A percentile compares a stretch with the other conserved stretches of the same genome.
phyloP scores from a whole-genome alignment of 2,888 invertebrate species.

The Cyclophora albipunctata region DNA sequence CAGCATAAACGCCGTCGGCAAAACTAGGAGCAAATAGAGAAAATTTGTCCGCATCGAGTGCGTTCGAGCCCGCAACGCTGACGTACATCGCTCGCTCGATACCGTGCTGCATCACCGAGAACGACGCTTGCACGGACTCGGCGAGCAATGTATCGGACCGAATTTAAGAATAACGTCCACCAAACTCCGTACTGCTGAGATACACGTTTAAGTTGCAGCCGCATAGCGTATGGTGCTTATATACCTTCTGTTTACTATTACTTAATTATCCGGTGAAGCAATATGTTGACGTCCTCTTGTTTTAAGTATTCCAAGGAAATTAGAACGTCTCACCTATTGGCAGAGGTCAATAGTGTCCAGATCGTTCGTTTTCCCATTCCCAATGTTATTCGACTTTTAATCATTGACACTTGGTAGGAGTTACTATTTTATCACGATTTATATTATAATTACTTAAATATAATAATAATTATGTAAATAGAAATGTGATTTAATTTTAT shows the following conservation, averaged over 20 bases:
- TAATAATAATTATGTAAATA: slow-evolving; percentile 55
- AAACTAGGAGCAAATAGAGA: slow-evolving; percentile 63
- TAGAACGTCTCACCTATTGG: slow-evolving; percentile 45
- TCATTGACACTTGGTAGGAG: slow-evolving; percentile 21
- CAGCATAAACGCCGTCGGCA: slow-evolving; percentile 83
- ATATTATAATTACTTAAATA: slow-evolving; percentile 17
- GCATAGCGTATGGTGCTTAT: slow-evolving; percentile 62
- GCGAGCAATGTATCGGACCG: slow-evolving; percentile 47
- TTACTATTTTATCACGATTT: slow-evolving; percentile 17
- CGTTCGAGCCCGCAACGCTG: slow-evolving; percentile 13
- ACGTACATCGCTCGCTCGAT: slow-evolving; percentile 29
- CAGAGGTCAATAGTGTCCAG: slow-evolving; percentile 33
- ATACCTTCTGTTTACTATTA: slow-evolving; percentile 26
- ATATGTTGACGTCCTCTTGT: slow-evolving; percentile 35
- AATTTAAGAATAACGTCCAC: slow-evolving; percentile 53
- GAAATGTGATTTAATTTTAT: slow-evolving; percentile 61
- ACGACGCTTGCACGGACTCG: slow-evolving; percentile 18
- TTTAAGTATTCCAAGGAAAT: slow-evolving; percentile 34
- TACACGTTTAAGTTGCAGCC: slow-evolving; percentile 48
- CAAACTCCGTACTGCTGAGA: slow-evolving; percentile 5
- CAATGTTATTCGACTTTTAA: slow-evolving; percentile 7
- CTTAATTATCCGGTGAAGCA: slow-evolving; percentile 29
- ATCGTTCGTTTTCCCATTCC: slow-evolving; percentile 13
- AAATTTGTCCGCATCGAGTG: slow-evolving; percentile 7
- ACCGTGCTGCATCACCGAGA: slow-evolving; percentile 10